Percentiles rank a stretch among this genome's conserved stretches.
Conservation (phyloP, 2,113 vertebrate species). For the Corydoras sp. region DNA sequence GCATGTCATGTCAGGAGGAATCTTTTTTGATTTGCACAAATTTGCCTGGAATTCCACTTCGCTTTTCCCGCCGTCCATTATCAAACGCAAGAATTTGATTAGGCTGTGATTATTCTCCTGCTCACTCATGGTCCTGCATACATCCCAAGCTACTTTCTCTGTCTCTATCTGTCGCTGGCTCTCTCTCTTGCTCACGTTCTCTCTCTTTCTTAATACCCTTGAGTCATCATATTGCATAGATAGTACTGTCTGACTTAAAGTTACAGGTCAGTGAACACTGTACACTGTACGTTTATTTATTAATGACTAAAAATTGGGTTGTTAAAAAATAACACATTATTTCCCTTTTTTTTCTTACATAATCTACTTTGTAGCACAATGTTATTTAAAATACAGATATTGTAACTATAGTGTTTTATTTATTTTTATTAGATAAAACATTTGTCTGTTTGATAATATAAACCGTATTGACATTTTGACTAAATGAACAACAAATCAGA, state of each 20-base stretch:
- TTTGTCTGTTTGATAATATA: too few relatives aligned
- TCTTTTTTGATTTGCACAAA: constrained; percentile 99
- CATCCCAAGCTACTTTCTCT: constrained; percentile 42
- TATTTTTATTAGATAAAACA: too few relatives aligned
- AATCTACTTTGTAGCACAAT: background rate
- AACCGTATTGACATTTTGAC: too few relatives aligned
- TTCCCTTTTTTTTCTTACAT: background rate
- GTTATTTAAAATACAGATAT: too few relatives aligned
- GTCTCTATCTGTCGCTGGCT: constrained; percentile 6
- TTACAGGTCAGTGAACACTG: constrained; percentile 9
- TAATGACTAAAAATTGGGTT: background rate
- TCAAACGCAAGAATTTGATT: constrained; percentile 98
- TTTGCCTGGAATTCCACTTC: constrained; percentile 98
- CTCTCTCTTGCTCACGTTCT: background rate
- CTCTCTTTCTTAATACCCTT: constrained; percentile 13
- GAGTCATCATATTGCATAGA: constrained; percentile 26
- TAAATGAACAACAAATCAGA: too few relatives aligned
- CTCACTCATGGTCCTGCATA: constrained; percentile 85
- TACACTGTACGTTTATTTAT: constrained; percentile 7
- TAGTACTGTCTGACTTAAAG: constrained; percentile 14
- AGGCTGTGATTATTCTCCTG: constrained; percentile 93
- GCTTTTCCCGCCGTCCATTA: constrained; percentile 98
- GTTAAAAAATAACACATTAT: constrained; percentile 1
- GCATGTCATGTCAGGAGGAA: constrained; percentile 97
- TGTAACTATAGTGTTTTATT: too few relatives aligned